These are phyloP conservation scores for Lomographa bimaculata DNA, from an alignment of 2,888 invertebrate species.

Conservation along the genomic window DNA sequence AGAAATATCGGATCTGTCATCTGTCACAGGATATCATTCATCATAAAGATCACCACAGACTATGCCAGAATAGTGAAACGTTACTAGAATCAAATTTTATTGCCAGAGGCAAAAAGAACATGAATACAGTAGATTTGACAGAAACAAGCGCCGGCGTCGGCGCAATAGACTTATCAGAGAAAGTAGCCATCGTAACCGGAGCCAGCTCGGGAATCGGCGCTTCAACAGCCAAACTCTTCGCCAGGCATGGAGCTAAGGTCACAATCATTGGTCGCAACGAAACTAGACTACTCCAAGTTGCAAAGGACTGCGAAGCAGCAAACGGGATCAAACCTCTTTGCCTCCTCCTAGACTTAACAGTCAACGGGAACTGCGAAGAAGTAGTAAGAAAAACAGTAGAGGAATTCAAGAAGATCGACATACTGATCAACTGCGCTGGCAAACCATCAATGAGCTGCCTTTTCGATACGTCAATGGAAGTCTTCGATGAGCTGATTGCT, in stretches of 20 bases:
- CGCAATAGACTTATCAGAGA: slow-evolving; percentile 53
- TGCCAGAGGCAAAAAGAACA: too few relatives aligned
- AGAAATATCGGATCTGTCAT: too few relatives aligned
- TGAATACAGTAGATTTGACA: slow-evolving; percentile 6
- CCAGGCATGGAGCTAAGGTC: slow-evolving; percentile 49
- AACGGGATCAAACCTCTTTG: slow-evolving; percentile 49
- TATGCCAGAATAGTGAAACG: too few relatives aligned
- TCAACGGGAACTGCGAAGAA: slow-evolving; percentile 52
- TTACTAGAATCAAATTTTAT: too few relatives aligned
- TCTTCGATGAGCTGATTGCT: slow-evolving; percentile 55
- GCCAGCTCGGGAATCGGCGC: slow-evolving; percentile 66
- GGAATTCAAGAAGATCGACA: slow-evolving; percentile 49
- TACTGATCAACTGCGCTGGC: slow-evolving; percentile 60
- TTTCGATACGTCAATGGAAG: slow-evolving; percentile 54
- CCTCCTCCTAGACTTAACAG: slow-evolving; percentile 51
- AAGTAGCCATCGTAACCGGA: slow-evolving; percentile 60
- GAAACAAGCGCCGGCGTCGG: not conserved
- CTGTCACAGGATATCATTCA: too few relatives aligned
- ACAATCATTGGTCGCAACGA: slow-evolving; percentile 58
- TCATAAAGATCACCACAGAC: too few relatives aligned
- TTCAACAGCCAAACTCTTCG: slow-evolving; percentile 57
- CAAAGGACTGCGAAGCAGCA: slow-evolving; percentile 42
- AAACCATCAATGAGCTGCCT: slow-evolving; percentile 51
- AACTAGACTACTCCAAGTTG: slow-evolving; percentile 47
- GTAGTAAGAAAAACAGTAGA: slow-evolving; percentile 53